phyloP scores from a whole-genome alignment of 2,797 vertebrate species.

The Malurus splendens region DNA sequence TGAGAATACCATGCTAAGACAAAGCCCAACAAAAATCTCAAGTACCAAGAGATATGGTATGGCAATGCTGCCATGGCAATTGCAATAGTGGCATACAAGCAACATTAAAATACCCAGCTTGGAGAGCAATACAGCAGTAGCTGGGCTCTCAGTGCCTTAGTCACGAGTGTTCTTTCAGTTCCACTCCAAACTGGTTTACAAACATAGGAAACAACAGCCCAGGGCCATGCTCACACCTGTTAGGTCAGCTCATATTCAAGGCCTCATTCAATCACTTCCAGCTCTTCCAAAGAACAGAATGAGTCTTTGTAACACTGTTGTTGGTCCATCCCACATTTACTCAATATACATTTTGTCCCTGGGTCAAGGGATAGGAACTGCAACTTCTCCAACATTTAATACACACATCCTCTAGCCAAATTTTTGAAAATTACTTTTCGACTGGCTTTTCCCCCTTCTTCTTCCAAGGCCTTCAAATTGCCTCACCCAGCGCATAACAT shows the following conservation, averaged over 20 bases:
- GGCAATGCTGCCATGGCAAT: neutral
- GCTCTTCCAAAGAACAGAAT: neutral
- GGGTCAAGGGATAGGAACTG: neutral
- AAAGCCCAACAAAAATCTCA: neutral
- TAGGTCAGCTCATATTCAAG: neutral
- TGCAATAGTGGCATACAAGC: neutral
- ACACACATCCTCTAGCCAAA: rapidly evolving
- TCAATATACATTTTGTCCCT: neutral
- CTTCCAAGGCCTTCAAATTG: neutral
- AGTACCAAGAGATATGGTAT: neutral
- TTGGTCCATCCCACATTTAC: neutral
- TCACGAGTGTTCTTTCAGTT: neutral
- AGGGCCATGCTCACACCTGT: neutral
- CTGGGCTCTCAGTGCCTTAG: rapidly evolving
- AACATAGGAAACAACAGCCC: neutral
- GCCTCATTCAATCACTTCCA: neutral
- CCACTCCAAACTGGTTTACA: neutral
- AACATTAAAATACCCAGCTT: neutral
- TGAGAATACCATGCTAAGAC: neutral
- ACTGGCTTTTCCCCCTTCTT: neutral
- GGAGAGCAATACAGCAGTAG: neutral
- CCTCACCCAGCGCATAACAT: neutral
- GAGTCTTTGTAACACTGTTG: neutral
- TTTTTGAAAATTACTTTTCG: neutral
- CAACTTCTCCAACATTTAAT: neutral